Percentiles rank a stretch among this genome's conserved stretches.
These are phyloP conservation scores for Furcifer pardalis DNA, from an alignment of 2,797 vertebrate species.

Conservation along the genomic window DNA sequence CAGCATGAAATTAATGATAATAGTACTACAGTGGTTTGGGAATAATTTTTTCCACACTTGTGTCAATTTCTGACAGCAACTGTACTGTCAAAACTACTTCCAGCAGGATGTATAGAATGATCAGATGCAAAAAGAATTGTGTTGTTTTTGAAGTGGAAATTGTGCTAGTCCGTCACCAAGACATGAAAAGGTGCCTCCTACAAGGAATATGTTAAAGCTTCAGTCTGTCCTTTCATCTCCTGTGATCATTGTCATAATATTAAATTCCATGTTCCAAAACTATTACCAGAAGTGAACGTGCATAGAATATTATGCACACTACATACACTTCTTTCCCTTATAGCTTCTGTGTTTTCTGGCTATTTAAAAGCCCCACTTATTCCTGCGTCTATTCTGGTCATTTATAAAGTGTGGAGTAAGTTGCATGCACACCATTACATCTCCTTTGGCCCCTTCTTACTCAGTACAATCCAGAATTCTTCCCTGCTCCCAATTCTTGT, in stretches of 20 bases:
- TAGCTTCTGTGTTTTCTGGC: background rate
- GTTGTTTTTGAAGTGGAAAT: background rate
- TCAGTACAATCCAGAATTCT: background rate
- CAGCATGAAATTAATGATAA: background rate
- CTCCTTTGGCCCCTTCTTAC: background rate
- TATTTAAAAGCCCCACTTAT: background rate
- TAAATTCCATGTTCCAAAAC: background rate
- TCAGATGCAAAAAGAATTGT: background rate
- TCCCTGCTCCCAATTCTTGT: background rate
- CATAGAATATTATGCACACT: background rate
- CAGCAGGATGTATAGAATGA: background rate
- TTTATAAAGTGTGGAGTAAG: background rate
- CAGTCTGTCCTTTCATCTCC: too few relatives aligned
- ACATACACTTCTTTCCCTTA: background rate
- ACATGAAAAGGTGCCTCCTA: background rate
- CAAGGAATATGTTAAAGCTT: background rate
- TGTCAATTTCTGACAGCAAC: background rate
- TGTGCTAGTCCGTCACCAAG: background rate
- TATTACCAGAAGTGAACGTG: background rate
- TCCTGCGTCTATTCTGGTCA: background rate
- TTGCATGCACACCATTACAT: background rate
- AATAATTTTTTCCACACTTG: background rate
- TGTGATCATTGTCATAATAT: too few relatives aligned
- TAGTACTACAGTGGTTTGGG: background rate
- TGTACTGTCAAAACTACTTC: background rate